Base-by-base conservation (phyloP, 2,113 vertebrate genomes). In the Platysternon megacephalum region DNA sequence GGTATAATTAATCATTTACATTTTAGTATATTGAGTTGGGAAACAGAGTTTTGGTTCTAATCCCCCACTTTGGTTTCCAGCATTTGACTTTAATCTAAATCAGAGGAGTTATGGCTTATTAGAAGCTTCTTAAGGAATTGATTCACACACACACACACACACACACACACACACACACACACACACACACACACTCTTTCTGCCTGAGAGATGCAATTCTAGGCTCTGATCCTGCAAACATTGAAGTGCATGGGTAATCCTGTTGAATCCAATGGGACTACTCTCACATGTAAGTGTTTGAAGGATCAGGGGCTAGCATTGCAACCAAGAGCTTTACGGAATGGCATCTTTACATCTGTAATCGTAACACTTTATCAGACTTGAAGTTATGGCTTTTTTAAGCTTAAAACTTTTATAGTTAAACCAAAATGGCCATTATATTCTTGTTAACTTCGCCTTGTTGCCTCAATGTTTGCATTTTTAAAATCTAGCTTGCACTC, bases 301-400 rank as follows among this genome's bases (percentile, higher is more conserved):
- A 0, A 0, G 39, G 39, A 55, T 11, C 1, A 0, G 32, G 53
- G 78, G 79, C 0, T 0, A 6, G 58, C 0, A 0, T 88, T 90
- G 79, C 51, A 78, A 53, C 52, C 74, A 56, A 51, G 88, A 94
- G 90, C 90, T 90, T 95, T 90, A n/a, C 76, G 76, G 80, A 8
- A 2, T 13, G 51, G 42, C 81, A 79, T 53, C 90, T 95, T 84
- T 46, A 42, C 24, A 35, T 83, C 68, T 85, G 86, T 39, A 61
- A 53, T 68, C 29, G 35, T 42, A 53, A 53, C 17, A 6, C 88
- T 91, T 6, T 17, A 93, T 93, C 80, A 90, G 89, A 58, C 93
- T 94, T 85, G 11, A 92, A 86, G 68, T 68, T n/a, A 53, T 4
- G 21, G 58, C 74, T 74, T 65, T 84, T 95, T 95, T 22, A 81